phyloP scores from a whole-genome alignment of 2,113 vertebrate species.

The Cebus imitator region DNA sequence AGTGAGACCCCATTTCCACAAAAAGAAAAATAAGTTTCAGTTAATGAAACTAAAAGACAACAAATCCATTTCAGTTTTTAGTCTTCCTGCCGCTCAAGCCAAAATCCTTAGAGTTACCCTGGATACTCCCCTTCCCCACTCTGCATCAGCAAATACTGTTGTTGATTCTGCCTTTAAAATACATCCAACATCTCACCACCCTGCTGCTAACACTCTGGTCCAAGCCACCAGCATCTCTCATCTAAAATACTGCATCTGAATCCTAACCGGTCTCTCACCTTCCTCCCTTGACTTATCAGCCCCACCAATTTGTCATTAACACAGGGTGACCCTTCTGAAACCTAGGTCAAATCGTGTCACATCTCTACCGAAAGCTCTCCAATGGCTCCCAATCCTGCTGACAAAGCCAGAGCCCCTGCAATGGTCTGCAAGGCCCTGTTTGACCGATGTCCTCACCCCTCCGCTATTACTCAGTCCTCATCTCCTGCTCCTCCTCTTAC shows the following conservation, averaged over 20 bases:
- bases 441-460: not conserved
- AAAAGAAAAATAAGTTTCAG: too few relatives aligned
- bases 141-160: not conserved
- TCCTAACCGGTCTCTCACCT: not conserved
- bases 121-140: not conserved
- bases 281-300: not conserved
- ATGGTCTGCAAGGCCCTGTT: rapidly evolving
- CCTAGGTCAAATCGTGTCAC: not conserved
- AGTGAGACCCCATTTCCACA: too few relatives aligned
- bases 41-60: too few relatives aligned
- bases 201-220: not conserved
- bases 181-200: not conserved
- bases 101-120: not conserved
- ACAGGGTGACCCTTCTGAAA: not conserved
- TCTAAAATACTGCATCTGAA: not conserved
- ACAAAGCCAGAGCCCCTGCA: not conserved
- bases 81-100: not conserved
- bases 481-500: not conserved
- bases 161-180: not conserved
- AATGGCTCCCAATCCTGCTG: too few relatives aligned
- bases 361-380: not conserved
- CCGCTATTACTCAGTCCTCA: rapidly evolving
- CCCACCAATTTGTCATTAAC: not conserved
- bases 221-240: not conserved
- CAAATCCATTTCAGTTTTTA: too few relatives aligned